Evolutionary conservation across 2,113 vertebrate genomes (phyloP).

Genomic region (Hyperopisus bebe): DNA sequence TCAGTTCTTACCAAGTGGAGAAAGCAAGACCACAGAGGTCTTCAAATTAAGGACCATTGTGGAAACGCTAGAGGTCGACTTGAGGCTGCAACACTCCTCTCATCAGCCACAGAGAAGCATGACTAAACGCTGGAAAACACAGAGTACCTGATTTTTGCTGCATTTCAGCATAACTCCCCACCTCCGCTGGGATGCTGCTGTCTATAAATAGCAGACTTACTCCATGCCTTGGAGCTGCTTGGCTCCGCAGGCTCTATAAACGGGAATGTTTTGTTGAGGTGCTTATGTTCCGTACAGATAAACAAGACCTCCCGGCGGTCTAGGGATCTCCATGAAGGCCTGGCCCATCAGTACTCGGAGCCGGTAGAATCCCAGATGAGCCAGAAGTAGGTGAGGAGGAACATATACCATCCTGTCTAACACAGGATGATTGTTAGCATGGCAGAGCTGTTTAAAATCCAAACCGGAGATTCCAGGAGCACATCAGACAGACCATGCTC

Average conservation of each 20-base stretch:
- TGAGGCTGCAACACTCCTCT: not conserved
- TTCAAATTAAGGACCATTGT: not conserved
- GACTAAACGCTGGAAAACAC: not conserved
- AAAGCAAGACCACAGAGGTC: not conserved
- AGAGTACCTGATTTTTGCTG: not conserved
- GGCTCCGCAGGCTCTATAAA: not conserved
- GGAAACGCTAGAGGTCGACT: not conserved
- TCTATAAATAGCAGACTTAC: constrained; percentile 5
- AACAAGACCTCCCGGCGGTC: not conserved
- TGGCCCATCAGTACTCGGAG: not conserved
- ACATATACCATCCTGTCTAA: not conserved
- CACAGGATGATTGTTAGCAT: not conserved
- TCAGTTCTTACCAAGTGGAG: not conserved
- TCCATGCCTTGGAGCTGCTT: not conserved
- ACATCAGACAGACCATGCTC: not conserved
- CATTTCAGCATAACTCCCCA: not conserved
- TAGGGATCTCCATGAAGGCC: not conserved
- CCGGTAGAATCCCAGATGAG: not conserved
- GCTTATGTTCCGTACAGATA: not conserved
- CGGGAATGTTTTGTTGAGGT: not conserved
- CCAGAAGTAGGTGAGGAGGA: not conserved
- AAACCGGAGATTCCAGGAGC: not conserved
- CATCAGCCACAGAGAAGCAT: not conserved
- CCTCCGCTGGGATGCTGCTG: not conserved
- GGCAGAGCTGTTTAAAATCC: not conserved